Evolutionary conservation across 2,113 vertebrate species (phyloP).

Genomic region (Sylvilagus bachmani): DNA sequence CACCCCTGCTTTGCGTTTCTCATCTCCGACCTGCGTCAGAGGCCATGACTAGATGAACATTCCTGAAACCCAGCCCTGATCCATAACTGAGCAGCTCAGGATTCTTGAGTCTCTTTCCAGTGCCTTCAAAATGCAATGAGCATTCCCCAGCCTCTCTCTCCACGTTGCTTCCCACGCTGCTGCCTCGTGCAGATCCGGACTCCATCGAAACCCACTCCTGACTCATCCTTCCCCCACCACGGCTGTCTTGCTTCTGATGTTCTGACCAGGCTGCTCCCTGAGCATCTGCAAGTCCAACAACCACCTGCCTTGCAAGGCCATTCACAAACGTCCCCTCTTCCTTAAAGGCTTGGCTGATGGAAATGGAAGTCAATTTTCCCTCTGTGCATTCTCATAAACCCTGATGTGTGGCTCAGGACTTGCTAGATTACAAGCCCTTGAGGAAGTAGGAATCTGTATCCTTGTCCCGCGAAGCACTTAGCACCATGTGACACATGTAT

Average conservation of each 20-base stretch:
- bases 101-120: not conserved
- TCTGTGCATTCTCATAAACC: not conserved
- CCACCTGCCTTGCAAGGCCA: not conserved
- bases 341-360: not conserved
- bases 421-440: not conserved
- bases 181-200: not conserved
- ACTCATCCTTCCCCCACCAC: not conserved
- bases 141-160: not conserved
- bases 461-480: not conserved
- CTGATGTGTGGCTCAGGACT: not conserved
- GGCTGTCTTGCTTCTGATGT: not conserved
- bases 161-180: not conserved
- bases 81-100: not conserved
- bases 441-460: not conserved
- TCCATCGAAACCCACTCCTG: not conserved
- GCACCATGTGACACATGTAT: not conserved
- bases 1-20: not conserved
- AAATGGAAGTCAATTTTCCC: not conserved
- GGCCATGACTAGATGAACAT: not conserved
- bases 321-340: not conserved
- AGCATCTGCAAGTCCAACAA: not conserved
- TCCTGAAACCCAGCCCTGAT: conserved; percentile 7
- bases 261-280: not conserved
- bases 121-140: conserved; percentile 26
- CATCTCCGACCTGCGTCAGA: not conserved